Evolutionary conservation across 2,888 invertebrate genomes (phyloP).

Genomic region (Tenthredo distinguenda): DNA sequence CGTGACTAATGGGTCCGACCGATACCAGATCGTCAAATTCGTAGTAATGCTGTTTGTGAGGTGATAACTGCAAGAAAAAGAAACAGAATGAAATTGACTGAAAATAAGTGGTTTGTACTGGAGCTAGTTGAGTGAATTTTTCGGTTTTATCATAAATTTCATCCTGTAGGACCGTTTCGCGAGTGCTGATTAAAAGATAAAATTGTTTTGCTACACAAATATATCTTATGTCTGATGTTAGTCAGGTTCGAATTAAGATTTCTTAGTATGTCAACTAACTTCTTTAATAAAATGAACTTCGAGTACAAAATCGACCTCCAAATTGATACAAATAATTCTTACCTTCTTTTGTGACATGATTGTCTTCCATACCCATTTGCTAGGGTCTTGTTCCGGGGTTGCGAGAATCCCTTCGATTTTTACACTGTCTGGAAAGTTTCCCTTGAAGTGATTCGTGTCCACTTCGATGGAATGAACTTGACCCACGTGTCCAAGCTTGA

Average conservation of each 20-base stretch:
- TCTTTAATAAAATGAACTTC: not conserved
- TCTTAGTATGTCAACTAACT: not conserved
- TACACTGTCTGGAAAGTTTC: slow-evolving; percentile 83
- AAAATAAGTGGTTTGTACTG: not conserved
- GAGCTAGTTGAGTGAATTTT: not conserved
- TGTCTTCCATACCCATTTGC: slow-evolving; percentile 77
- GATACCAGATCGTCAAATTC: slow-evolving; percentile 72
- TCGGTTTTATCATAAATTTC: not conserved
- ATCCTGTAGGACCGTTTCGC: not conserved
- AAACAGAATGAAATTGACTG: not conserved
- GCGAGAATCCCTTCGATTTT: slow-evolving; percentile 80
- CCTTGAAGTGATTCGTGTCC: slow-evolving; percentile 84
- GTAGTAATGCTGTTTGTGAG: slow-evolving; percentile 80
- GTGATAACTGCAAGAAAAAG: slow-evolving; percentile 78
- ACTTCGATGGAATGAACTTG: slow-evolving; percentile 79
- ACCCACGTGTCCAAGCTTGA: slow-evolving; percentile 81
- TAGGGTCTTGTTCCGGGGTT: slow-evolving; percentile 68
- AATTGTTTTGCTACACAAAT: slow-evolving; percentile 4
- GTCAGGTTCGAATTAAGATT: not conserved
- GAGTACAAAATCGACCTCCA: not conserved
- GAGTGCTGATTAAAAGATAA: not conserved
- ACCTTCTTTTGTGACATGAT: slow-evolving; percentile 81
- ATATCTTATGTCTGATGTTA: not conserved
- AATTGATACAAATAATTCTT: slow-evolving; percentile 56
- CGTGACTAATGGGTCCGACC: slow-evolving; percentile 78